A percentile compares a stretch with the other conserved stretches of the same genome.
These are phyloP conservation scores for Pteronotus mesoamericanus DNA, from an alignment of 2,797 vertebrate species.

Conservation along the genomic window DNA sequence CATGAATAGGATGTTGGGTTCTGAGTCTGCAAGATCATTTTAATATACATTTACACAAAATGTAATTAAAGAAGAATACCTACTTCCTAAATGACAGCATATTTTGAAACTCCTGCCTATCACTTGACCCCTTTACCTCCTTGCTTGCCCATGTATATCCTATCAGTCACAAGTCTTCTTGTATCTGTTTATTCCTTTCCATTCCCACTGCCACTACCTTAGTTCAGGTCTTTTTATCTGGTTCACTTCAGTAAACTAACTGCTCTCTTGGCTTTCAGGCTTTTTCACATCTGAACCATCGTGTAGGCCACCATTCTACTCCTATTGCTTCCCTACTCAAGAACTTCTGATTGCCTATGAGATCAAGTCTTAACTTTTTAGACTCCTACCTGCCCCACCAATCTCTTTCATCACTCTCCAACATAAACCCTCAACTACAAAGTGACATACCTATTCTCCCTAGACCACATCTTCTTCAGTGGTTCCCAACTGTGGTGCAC, in stretches of 20 bases:
- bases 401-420: neutral
- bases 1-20: neutral
- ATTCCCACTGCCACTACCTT: neutral
- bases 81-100: neutral
- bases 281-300: neutral
- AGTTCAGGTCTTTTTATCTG: neutral
- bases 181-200: neutral
- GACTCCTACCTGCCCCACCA: neutral
- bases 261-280: neutral
- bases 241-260: neutral
- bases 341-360: neutral
- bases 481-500: neutral
- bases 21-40: neutral
- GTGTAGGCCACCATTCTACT: neutral
- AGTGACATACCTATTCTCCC: neutral
- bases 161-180: neutral
- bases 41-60: neutral
- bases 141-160: neutral
- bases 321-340: neutral
- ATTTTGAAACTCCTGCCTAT: constrained; percentile 16
- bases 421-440: neutral
- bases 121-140: neutral
- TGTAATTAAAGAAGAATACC: neutral
- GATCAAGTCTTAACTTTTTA: neutral
- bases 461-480: neutral